Percentiles rank a stretch among this genome's conserved stretches.
Evolutionary conservation across 2,113 vertebrate species (phyloP).

Genomic region (Fulica atra): DNA sequence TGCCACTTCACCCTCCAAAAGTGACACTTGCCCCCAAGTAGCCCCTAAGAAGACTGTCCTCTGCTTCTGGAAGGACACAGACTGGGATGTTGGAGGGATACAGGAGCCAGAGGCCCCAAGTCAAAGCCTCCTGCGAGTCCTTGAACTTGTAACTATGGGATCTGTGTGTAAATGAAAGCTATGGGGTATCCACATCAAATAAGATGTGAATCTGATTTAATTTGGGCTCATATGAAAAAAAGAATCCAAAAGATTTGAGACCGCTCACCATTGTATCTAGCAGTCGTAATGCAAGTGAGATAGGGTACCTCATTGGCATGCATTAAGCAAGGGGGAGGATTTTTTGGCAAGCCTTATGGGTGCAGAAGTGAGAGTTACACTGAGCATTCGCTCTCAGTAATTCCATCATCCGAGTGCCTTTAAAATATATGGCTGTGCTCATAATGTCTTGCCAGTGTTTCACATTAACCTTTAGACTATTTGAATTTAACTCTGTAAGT

Average conservation of each 20-base stretch:
- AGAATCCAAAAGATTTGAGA: not conserved
- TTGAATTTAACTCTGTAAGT: constrained; percentile 67
- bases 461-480: constrained; percentile 67
- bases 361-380: not conserved
- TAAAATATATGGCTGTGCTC: constrained; percentile 52
- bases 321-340: not conserved
- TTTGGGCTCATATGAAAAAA: not conserved
- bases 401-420: constrained; percentile 23
- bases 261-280: accelerated
- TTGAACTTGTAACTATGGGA: not conserved
- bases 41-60: not conserved
- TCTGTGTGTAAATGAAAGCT: not conserved
- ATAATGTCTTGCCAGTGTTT: constrained; percentile 38
- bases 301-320: not conserved
- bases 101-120: not conserved
- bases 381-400: not conserved
- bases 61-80: not conserved
- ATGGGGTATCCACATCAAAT: not conserved
- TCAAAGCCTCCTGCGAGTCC: not conserved
- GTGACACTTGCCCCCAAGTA: accelerated
- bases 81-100: not conserved
- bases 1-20: not conserved
- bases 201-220: not conserved
- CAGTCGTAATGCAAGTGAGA: not conserved
- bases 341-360: not conserved